phyloP scores from a whole-genome alignment of 2,888 invertebrate species.

The Watsonalla binaria region DNA sequence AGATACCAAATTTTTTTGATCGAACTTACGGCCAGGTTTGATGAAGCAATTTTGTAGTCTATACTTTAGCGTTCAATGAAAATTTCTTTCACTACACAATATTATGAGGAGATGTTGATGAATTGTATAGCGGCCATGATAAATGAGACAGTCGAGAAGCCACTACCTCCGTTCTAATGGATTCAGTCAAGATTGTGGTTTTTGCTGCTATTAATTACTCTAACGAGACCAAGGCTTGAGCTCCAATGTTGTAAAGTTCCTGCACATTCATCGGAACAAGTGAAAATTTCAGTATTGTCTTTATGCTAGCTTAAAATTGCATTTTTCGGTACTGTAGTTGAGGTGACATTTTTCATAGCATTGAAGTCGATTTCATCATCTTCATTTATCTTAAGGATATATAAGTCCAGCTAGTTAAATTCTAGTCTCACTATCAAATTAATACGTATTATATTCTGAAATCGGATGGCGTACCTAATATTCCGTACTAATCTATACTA shows the following conservation, averaged over 20 bases:
- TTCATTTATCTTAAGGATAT: no score
- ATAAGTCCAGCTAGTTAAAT: no score
- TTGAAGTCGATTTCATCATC: no score
- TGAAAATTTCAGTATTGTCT: no score
- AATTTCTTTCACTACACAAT: background rate
- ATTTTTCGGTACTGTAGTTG: background rate
- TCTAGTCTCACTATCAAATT: no score
- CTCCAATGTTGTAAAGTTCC: background rate
- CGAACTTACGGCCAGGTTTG: no score
- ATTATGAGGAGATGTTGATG: background rate
- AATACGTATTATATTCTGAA: no score
- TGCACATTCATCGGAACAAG: no score
- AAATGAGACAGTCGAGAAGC: background rate
- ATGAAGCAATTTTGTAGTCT: background rate
- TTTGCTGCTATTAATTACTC: slow-evolving; percentile 1
- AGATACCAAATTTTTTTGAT: no score
- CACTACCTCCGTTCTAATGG: slow-evolving; percentile 1
- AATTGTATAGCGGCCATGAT: background rate
- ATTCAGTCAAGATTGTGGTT: slow-evolving; percentile 1
- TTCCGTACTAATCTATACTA: no score
- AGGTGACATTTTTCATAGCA: no score
- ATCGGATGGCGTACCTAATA: no score
- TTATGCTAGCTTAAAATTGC: background rate
- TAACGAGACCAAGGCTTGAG: background rate
- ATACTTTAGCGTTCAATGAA: background rate